phyloP scores from a whole-genome alignment of 2,888 invertebrate genomes.

The Tryphoninae sp. region DNA sequence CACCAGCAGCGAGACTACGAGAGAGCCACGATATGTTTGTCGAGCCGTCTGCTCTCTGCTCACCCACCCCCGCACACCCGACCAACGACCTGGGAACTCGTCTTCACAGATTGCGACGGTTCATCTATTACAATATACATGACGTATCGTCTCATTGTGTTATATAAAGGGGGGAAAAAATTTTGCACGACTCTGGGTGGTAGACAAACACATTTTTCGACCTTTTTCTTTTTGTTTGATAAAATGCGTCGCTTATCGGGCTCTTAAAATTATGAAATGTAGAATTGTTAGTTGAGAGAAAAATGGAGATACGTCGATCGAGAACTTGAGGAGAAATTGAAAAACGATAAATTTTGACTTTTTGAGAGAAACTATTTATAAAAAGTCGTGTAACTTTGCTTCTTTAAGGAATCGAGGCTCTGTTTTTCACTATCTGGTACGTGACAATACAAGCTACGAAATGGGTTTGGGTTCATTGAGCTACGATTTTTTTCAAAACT shows the following conservation, averaged over 20 bases:
- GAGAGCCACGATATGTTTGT: constrained; percentile 55
- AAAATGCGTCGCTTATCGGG: no score
- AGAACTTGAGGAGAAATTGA: no score
- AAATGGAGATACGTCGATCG: no score
- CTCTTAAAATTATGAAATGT: no score
- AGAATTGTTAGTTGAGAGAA: no score
- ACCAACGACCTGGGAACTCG: constrained; percentile 54
- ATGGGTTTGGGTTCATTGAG: not conserved
- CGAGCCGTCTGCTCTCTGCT: constrained; percentile 55
- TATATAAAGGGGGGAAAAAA: not conserved
- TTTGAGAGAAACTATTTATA: no score
- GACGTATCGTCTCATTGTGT: not conserved
- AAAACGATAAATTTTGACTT: no score
- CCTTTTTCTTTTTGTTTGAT: not conserved
- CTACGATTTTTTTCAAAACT: not conserved
- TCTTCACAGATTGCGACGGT: constrained; percentile 37
- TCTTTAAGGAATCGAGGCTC: not conserved
- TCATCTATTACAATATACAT: constrained; percentile 8
- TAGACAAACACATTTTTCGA: not conserved
- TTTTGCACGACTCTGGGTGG: not conserved
- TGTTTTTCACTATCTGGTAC: not conserved
- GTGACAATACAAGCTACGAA: not conserved
- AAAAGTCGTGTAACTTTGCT: not conserved
- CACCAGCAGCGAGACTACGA: constrained; percentile 39
- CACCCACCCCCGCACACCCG: constrained; percentile 51